Conservation (phyloP, 2,888 invertebrate species). For the Acronicta aceris region DNA sequence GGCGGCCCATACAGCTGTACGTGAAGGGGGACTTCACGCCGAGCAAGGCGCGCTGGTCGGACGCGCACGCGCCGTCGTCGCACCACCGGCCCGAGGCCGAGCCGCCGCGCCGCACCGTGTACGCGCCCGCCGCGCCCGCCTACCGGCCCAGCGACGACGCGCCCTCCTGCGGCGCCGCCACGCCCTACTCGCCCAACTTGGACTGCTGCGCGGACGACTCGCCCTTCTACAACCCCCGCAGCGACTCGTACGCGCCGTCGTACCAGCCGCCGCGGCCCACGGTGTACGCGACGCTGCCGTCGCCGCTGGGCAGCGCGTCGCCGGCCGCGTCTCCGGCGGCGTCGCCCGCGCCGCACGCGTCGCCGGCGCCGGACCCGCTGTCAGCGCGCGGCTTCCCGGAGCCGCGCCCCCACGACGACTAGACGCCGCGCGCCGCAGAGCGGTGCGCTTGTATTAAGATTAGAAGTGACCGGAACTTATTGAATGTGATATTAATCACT, state of each 20-base stretch:
- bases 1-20: slow-evolving; percentile 93
- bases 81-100: slow-evolving; percentile 89
- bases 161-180: slow-evolving; percentile 86
- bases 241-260: slow-evolving; percentile 86
- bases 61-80: slow-evolving; percentile 90
- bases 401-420: slow-evolving; percentile 73
- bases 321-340: slow-evolving; percentile 81
- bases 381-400: slow-evolving; percentile 74
- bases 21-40: slow-evolving; percentile 91
- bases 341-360: slow-evolving; percentile 76
- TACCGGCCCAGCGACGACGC: slow-evolving; percentile 87
- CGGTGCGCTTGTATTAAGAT: slow-evolving; percentile 45
- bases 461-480: slow-evolving; percentile 48
- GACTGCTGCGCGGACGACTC: slow-evolving; percentile 84
- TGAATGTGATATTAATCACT: slow-evolving; percentile 53
- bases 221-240: slow-evolving; percentile 87
- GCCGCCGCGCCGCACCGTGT: slow-evolving; percentile 86
- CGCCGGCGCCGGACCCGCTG: slow-evolving; percentile 67
- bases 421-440: slow-evolving; percentile 55
- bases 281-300: slow-evolving; percentile 86
- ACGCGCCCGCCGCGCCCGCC: slow-evolving; percentile 84
- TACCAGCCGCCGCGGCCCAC: slow-evolving; percentile 86
- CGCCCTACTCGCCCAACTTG: slow-evolving; percentile 85
- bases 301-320: slow-evolving; percentile 80
- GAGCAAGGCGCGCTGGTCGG: slow-evolving; percentile 91